Conservation (phyloP, 2,888 invertebrate species). For the Rapana venosa region DNA sequence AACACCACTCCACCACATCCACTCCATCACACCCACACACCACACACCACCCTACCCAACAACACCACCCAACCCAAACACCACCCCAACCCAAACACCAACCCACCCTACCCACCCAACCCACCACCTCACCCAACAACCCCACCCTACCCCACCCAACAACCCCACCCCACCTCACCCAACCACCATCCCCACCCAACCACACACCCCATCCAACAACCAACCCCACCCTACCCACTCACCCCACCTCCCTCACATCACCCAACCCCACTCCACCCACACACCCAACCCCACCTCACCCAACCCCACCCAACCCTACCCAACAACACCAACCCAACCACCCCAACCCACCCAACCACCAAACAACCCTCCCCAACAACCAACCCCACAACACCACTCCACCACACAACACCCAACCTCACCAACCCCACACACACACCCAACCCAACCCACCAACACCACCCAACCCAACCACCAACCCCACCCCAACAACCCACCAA, state of each 20-base stretch:
- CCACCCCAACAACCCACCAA: background rate
- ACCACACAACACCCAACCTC: background rate
- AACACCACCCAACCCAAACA: background rate
- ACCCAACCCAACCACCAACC: background rate
- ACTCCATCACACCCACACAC: background rate
- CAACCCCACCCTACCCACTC: background rate
- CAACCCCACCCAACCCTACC: background rate
- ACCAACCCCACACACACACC: background rate
- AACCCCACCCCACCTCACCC: background rate
- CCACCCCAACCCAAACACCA: background rate
- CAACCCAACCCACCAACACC: background rate
- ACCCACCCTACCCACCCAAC: background rate
- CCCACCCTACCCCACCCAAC: background rate
- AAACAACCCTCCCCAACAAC: background rate
- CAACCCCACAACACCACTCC: background rate
- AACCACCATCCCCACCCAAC: background rate
- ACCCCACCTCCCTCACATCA: background rate
- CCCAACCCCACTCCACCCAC: background rate
- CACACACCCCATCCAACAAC: background rate
- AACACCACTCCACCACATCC: background rate
- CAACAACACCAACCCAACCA: background rate
- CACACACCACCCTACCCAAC: background rate
- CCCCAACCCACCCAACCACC: background rate
- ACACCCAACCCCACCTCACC: too few species aligned
- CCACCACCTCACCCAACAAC: background rate